A percentile compares a stretch with the other conserved stretches of the same genome.
Conservation (phyloP, 2,888 invertebrate genomes). For the Ischnus inquisitorius region DNA sequence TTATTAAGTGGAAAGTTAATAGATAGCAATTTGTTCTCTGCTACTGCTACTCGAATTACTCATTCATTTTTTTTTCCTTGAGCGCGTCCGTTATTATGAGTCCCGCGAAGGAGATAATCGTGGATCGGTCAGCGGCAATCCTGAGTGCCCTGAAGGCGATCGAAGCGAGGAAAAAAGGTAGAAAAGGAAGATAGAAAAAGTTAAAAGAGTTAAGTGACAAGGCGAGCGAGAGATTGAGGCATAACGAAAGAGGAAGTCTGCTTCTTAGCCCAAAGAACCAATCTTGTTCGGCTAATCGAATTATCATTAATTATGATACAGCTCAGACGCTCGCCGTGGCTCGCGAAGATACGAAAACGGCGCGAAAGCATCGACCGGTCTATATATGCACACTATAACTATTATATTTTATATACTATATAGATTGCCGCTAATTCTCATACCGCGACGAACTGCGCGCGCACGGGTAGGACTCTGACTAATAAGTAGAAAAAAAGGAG, state of each 20-base stretch:
- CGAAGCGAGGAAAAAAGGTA: conserved; percentile 15
- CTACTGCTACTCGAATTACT: conserved; percentile 1
- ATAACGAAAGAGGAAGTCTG: conserved; percentile 56
- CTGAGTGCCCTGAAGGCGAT: conserved; percentile 39
- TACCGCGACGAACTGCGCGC: conserved; percentile 17
- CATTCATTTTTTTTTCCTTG: conserved; percentile 14
- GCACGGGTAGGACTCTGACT: conserved; percentile 9
- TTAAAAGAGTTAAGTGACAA: conserved; percentile 37
- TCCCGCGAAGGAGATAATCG: conserved; percentile 57
- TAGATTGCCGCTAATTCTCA: conserved; percentile 20
- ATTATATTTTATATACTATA: conserved; percentile 4
- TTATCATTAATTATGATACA: conserved; percentile 83
- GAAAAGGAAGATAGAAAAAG: conserved; percentile 27
- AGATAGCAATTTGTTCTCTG: conserved; percentile 20
- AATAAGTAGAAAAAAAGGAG: conserved; percentile 49
- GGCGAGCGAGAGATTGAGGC: conserved; percentile 29
- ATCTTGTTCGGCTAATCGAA: conserved; percentile 83
- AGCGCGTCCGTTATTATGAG: conserved; percentile 45
- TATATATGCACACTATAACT: neutral
- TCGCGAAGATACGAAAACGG: neutral
- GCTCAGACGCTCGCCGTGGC: conserved; percentile 49
- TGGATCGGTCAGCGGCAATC: conserved; percentile 51
- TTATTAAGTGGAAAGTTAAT: conserved; percentile 40
- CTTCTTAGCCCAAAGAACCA: conserved; percentile 74
- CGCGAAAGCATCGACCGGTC: neutral